Evolutionary conservation across 2,113 vertebrate species (phyloP), one percentile per base, ranked within the genome.

Genomic region (Pterocles gutturalis): DNA sequence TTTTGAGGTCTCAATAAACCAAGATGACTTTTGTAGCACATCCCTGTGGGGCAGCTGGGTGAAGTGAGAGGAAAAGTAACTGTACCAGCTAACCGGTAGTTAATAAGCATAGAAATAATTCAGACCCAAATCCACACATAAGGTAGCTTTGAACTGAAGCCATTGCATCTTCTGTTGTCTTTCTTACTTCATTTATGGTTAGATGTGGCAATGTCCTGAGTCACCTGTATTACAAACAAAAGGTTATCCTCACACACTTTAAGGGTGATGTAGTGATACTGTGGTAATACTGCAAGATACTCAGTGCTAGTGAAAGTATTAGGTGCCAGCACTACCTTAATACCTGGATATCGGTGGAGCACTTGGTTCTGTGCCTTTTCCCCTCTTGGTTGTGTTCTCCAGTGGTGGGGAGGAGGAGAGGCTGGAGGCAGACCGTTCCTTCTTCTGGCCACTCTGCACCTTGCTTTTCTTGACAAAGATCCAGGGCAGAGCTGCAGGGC

Each of bases 1-100:
- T 93, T 93, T 55, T 60, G 80, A 96, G 89, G 45, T 95, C 87
- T 97, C 90, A 64, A 3, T 87, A 94, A 89, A 91, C 58, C 36
- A 87, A 66, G 53, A 66, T 70, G 75, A 83, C 46, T 91, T 91
- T 90, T 93, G 71, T 48, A 92, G 75, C 53, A 66, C 43, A 81
- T 84, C n/a, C 45, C 67, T 81, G 38, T 34, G 15, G 91, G 93
- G 72, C 60, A 81, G 24, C 66, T 76, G 58, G 6, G 26, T 41
- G 33, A 53, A 34, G n/a, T 60, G 58, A 84, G 61, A 76, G 41
- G 28, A 88, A 89, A 77, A 88, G 36, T 20, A 70, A 17, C 51
- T 78, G 19, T 46, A 29, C 18, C 21, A 66, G 19, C 29, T 70
- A 87, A 66, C 20, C 2, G 7, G 19, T 67, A 31, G 29, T 54